Evolutionary conservation across 53 echinoderm and acorn worm genomes (phyloP).

Genomic region (Patiria pectinifera): DNA sequence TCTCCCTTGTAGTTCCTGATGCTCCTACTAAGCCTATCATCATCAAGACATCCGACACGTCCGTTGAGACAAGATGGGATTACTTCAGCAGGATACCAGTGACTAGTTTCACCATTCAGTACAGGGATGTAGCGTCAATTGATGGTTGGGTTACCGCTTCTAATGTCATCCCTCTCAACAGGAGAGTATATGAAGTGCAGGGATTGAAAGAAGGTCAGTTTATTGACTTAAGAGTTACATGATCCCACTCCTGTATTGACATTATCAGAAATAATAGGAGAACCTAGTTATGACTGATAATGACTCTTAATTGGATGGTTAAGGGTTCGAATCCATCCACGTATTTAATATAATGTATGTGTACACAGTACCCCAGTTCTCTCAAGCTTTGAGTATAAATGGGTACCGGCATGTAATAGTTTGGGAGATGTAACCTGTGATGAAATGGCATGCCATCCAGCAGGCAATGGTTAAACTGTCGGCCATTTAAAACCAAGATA

Average conservation of each 20-base stretch:
- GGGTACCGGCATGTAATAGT: too few relatives aligned
- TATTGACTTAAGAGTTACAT: not conserved
- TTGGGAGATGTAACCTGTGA: too few relatives aligned
- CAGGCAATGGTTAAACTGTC: too few relatives aligned
- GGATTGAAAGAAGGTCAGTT: slow-evolving; percentile 70
- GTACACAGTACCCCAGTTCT: too few relatives aligned
- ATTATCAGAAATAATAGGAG: too few relatives aligned
- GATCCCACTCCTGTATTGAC: not conserved
- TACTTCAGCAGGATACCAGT: slow-evolving; percentile 66
- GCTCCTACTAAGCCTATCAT: slow-evolving; percentile 85
- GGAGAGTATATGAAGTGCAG: slow-evolving; percentile 70
- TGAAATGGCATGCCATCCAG: too few relatives aligned
- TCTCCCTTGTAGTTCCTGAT: slow-evolving; percentile 70
- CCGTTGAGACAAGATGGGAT: slow-evolving; percentile 87
- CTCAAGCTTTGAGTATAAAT: too few relatives aligned
- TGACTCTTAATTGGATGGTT: too few relatives aligned
- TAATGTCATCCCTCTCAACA: slow-evolving; percentile 55
- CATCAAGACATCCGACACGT: slow-evolving; percentile 76
- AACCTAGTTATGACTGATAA: too few relatives aligned
- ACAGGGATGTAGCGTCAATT: slow-evolving; percentile 61
- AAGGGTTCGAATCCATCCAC: too few relatives aligned
- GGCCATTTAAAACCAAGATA: too few relatives aligned
- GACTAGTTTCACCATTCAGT: slow-evolving; percentile 79
- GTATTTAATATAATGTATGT: too few relatives aligned
- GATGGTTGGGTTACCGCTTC: slow-evolving; percentile 76